phyloP scores from a whole-genome alignment of 2,113 vertebrate species.

The Spermophilus dauricus region DNA sequence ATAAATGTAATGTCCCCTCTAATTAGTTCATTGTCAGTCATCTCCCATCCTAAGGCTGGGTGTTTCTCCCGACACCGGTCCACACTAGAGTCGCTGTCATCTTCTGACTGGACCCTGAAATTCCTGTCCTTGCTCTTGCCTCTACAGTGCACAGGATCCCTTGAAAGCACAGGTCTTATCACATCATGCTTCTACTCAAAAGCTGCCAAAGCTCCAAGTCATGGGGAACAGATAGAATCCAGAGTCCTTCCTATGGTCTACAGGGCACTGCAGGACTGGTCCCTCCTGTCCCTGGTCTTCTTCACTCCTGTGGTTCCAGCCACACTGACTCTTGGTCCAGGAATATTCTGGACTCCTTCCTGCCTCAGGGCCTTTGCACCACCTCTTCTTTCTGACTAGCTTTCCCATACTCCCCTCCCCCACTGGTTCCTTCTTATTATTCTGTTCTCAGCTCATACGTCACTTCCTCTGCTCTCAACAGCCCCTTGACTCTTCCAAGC shows the following conservation, averaged over 20 bases:
- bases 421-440: neutral
- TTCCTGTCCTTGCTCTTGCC: neutral
- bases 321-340: neutral
- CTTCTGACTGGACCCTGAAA: neutral
- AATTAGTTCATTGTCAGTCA: neutral
- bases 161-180: neutral
- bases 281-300: neutral
- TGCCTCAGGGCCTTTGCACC: slow-evolving; percentile 43
- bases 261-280: neutral
- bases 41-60: neutral
- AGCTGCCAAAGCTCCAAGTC: neutral
- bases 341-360: neutral
- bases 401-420: neutral
- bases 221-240: neutral
- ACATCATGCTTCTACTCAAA: neutral
- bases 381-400: neutral
- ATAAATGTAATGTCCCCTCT: neutral
- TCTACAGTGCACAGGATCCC: neutral
- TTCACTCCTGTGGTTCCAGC: neutral
- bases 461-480: neutral
- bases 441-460: neutral
- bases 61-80: neutral
- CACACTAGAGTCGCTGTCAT: neutral
- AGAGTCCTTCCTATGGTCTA: neutral
- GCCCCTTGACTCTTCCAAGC: neutral